Evolutionary conservation across 2,888 invertebrate genomes (phyloP).

Genomic region (Hartigia nigra): DNA sequence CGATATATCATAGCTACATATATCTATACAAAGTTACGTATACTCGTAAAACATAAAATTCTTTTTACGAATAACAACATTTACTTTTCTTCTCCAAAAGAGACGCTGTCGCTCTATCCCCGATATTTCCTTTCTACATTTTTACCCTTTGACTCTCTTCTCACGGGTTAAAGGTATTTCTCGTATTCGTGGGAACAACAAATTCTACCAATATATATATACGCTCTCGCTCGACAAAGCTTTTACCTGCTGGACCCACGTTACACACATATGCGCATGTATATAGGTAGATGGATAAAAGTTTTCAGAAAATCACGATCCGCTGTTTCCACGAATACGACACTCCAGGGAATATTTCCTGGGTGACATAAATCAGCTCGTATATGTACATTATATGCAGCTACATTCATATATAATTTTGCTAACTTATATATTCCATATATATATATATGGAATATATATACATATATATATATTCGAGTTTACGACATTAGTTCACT

Average conservation of each 20-base stretch:
- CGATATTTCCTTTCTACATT: neutral
- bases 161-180: neutral
- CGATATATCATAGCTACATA: neutral
- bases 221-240: neutral
- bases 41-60: neutral
- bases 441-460: too few relatives aligned
- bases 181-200: neutral
- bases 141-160: neutral
- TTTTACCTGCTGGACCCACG: neutral
- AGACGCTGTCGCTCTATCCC: neutral
- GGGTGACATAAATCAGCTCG: neutral
- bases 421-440: neutral
- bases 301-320: neutral
- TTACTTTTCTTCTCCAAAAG: neutral
- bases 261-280: neutral
- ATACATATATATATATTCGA: neutral
- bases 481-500: neutral
- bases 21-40: too few relatives aligned
- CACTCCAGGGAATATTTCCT: neutral
- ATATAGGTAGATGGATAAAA: neutral
- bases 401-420: neutral
- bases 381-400: neutral
- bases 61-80: neutral
- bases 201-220: neutral
- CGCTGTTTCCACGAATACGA: neutral